phyloP scores from a whole-genome alignment of 2,888 invertebrate genomes.

The Noctuana brunneofusca region DNA sequence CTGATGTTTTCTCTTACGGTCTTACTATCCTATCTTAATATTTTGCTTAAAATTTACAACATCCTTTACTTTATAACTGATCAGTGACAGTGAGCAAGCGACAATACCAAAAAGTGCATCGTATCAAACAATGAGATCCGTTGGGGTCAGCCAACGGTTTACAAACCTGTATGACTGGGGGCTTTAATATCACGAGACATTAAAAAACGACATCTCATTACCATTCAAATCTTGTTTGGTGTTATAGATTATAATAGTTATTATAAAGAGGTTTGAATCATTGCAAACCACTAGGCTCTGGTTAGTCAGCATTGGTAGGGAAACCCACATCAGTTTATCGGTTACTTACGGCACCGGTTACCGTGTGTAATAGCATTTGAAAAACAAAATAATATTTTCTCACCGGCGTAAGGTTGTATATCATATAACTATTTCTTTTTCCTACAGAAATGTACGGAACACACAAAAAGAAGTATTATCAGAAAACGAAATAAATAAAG shows the following conservation, averaged over 20 bases:
- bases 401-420: too few relatives aligned
- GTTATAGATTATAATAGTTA: background rate
- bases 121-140: conserved; percentile 68
- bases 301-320: too few relatives aligned
- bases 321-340: too few relatives aligned
- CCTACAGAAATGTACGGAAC: too few relatives aligned
- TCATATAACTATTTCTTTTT: too few relatives aligned
- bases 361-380: too few relatives aligned
- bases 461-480: too few relatives aligned
- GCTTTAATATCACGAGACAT: conserved; percentile 45
- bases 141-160: conserved; percentile 72
- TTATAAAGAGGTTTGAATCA: background rate
- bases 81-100: conserved; percentile 45
- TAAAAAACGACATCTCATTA: conserved; percentile 26
- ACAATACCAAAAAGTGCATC: conserved; percentile 72
- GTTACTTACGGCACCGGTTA: too few relatives aligned
- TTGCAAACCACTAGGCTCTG: too few relatives aligned
- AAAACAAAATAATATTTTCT: too few relatives aligned
- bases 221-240: conserved; percentile 20
- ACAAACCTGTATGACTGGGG: conserved; percentile 65
- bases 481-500: background rate
- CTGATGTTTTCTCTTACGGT: too few relatives aligned
- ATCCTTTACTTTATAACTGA: conserved; percentile 39
- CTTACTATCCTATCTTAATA: too few relatives aligned
- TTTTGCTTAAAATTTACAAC: background rate